Evolutionary conservation across 2,888 invertebrate genomes (phyloP).

Genomic region (Sesamia inferens): DNA sequence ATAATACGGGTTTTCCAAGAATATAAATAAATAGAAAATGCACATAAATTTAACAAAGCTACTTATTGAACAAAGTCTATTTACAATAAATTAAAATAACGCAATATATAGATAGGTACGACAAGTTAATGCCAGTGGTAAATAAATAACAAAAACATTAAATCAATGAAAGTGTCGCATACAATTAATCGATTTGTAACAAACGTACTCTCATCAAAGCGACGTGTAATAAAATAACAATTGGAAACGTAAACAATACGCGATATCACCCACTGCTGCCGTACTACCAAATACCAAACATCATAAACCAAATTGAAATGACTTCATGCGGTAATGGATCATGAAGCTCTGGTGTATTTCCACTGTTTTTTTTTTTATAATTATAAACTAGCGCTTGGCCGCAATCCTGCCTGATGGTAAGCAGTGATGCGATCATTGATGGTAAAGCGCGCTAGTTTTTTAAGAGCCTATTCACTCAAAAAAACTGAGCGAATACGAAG

Average conservation of each 20-base stretch:
- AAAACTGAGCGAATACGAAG: too few species aligned
- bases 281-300: slow-evolving; percentile 34
- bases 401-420: too few species aligned
- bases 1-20: slow-evolving; percentile 37
- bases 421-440: too few species aligned
- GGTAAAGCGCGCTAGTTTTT: too few species aligned
- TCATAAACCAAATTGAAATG: slow-evolving; percentile 38
- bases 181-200: slow-evolving; percentile 56
- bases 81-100: slow-evolving; percentile 49
- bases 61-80: slow-evolving; percentile 38
- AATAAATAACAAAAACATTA: slow-evolving; percentile 36
- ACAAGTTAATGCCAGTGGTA: slow-evolving; percentile 20
- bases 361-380: too few species aligned
- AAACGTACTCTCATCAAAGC: slow-evolving; percentile 32
- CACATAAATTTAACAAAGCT: slow-evolving; percentile 23
- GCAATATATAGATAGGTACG: slow-evolving; percentile 26
- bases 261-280: slow-evolving; percentile 46
- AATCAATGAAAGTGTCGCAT: slow-evolving; percentile 59
- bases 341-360: slow-evolving; percentile 29
- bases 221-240: slow-evolving; percentile 50
- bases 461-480: too few species aligned
- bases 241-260: slow-evolving; percentile 47
- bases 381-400: too few species aligned
- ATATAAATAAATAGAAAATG: slow-evolving; percentile 29
- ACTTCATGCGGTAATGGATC: slow-evolving; percentile 32